Evolutionary conservation across 1,140 invertebrate species (phyloP).

Genomic region (Apis cerana): DNA sequence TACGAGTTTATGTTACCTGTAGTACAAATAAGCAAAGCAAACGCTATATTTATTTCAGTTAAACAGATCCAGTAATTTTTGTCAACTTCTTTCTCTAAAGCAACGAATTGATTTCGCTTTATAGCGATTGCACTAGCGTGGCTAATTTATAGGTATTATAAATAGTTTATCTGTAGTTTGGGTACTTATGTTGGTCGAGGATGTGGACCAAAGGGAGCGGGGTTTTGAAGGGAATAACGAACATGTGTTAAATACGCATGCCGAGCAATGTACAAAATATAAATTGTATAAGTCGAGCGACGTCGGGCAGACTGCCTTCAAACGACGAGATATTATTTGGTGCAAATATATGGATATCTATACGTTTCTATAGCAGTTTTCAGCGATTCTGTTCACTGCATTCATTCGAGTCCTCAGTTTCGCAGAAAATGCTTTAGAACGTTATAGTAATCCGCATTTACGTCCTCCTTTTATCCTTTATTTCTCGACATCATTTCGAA

Average conservation of each 20-base stretch:
- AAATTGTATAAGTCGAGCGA: conserved; percentile 65
- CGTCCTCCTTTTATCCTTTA: background rate
- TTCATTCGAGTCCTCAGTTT: background rate
- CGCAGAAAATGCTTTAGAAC: conserved; percentile 38
- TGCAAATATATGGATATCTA: conserved; percentile 26
- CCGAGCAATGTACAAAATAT: conserved; percentile 55
- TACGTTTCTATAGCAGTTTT: conserved; percentile 38
- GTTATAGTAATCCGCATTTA: conserved; percentile 12
- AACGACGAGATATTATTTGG: conserved; percentile 60
- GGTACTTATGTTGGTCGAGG: background rate
- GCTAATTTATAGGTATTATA: background rate
- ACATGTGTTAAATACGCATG: conserved; percentile 51
- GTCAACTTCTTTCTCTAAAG: conserved; percentile 17
- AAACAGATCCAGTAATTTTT: conserved; percentile 26
- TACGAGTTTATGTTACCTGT: conserved; percentile 19
- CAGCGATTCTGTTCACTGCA: conserved; percentile 18
- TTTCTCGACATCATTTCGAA: background rate
- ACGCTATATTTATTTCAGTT: conserved; percentile 50
- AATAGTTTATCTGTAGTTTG: background rate
- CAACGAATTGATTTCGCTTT: conserved; percentile 69
- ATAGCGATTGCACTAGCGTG: conserved; percentile 60
- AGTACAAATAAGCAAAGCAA: conserved; percentile 41
- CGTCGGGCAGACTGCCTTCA: conserved; percentile 68
- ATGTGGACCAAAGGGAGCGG: conserved; percentile 63
- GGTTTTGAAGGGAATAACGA: conserved; percentile 70